Percentiles rank a stretch among this genome's conserved stretches.
Conservation (phyloP, 2,888 invertebrate genomes). For the Acleris laterana region DNA sequence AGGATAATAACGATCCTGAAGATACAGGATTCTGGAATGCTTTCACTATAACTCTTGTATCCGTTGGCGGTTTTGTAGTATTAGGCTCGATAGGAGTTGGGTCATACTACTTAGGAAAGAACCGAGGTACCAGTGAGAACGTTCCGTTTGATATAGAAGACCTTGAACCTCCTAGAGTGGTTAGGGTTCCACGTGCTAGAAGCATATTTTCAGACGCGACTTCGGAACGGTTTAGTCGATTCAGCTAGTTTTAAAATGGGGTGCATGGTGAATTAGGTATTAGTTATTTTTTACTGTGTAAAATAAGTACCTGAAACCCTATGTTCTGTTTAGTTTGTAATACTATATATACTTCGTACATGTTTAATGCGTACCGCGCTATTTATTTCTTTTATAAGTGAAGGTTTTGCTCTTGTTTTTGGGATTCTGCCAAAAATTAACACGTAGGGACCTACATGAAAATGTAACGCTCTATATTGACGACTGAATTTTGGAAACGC, state of each 20-base stretch:
- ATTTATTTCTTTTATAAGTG: too few species aligned
- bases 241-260: slow-evolving; percentile 7
- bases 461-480: too few species aligned
- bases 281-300: not conserved
- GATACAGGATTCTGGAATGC: slow-evolving; percentile 44
- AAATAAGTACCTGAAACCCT: not conserved
- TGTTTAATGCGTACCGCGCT: too few species aligned
- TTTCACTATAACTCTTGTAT: slow-evolving; percentile 48
- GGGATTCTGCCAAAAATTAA: too few species aligned
- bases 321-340: not conserved
- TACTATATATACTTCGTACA: too few species aligned
- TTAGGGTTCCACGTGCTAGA: slow-evolving; percentile 37
- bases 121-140: slow-evolving; percentile 29
- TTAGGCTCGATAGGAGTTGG: slow-evolving; percentile 43
- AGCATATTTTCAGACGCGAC: slow-evolving; percentile 24
- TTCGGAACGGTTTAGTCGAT: slow-evolving; percentile 25
- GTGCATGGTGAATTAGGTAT: not conserved
- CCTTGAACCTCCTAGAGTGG: slow-evolving; percentile 43
- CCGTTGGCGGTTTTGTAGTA: slow-evolving; percentile 41
- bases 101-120: slow-evolving; percentile 50
- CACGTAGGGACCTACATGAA: too few species aligned
- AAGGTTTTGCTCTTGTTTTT: too few species aligned
- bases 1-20: slow-evolving; percentile 4
- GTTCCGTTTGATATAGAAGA: slow-evolving; percentile 38
- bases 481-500: too few species aligned